Evolutionary conservation across 2,113 vertebrate species (phyloP), one percentile per base, ranked within the genome.

Genomic region (Spea bombifrons): DNA sequence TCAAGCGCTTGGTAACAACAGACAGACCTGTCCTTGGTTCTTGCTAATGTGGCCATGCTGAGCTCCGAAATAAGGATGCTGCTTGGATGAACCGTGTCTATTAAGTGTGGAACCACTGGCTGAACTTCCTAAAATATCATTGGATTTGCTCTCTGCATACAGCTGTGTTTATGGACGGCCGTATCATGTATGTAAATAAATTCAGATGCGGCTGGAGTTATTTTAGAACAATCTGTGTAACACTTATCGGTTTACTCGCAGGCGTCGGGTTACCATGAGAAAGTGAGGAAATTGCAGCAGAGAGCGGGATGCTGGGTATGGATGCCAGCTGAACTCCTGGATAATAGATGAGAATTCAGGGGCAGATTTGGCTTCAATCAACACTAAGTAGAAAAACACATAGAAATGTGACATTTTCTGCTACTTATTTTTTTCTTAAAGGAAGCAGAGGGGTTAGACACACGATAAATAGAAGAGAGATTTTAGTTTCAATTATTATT

Each of bases 121-220:
- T 88, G 89, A 90, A 90, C 89, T 91, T 91, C 90, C 89, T 88
- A 90, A 93, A 92, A 93, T 90, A 89, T 83, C 84, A 8, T 85
- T 86, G 87, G 86, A 90, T 90, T 91, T 89, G 87, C 89, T 89
- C 88, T 88, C 87, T 88, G 86, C 78, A 0, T 91, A 87, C 92
- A 93, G 92, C 91, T 93, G 91, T 93, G 91, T 93, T 93, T 93
- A 93, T 92, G 86, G 89, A 91, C 90, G 88, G 86, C 87, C 87
- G 49, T 88, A 89, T 89, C 91, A 90, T 91, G 90, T 92, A 93
- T 93, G 91, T 92, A 93, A 93, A 93, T 93, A 93, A 90, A 93
- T 93, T 92, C 91, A 89, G 89, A 93, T 90, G 91, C 86, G 71
- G 89, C 88, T 89, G 59, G 88, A 90, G 90, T 92, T 92, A 93